Evolutionary conservation across 2,113 vertebrate species (phyloP), one percentile per base, ranked within the genome.

Genomic region (Collichthys lucidus): DNA sequence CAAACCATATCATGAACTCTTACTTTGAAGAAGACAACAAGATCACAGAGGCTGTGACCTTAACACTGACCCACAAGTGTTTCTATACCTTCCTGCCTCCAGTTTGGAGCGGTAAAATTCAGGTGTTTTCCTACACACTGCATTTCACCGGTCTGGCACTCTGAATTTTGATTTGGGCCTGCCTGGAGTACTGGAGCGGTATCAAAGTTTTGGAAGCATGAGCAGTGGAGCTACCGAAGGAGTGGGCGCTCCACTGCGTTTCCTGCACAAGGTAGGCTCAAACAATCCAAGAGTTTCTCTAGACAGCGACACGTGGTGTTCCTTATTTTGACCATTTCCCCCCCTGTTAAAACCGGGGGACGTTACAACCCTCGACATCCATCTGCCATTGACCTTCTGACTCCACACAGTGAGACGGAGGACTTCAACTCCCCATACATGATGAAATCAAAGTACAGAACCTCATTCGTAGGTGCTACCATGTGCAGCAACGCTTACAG

Each of bases 181-280:
- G 71, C 53, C 65, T 50, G 61, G 40, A 73, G 77, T 42, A 6
- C 60, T 29, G 60, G 60, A 84, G 49, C 20, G 0, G 3, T 50
- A 24, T 63, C 26, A 31, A 67, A 66, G 55, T 50, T 74, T 85
- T 85, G 88, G 84, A 90, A 86, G 88, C 67, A 82, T 62, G 60
- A 85, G 72, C 78, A 71, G 55, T 0, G 63, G 60, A 57, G 70
- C 55, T 22, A 47, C 8, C 29, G 77, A 74, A 50, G 53, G n/a
- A 16, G 63, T 5, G 22, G 80, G 22, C 1, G 62, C 80, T 49
- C 46, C 47, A 40, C 67, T 75, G 59, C 50, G 49, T 80, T 83
- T 77, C 55, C 46, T 47, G 46, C 75, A 22, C 69, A 19, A 57
- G 35, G 31, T 76, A 78, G 68, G 74, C 86, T 63, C 64, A 69